Base-by-base conservation (phyloP, 2,888 invertebrate genomes). In the Bellardia bayeri region DNA sequence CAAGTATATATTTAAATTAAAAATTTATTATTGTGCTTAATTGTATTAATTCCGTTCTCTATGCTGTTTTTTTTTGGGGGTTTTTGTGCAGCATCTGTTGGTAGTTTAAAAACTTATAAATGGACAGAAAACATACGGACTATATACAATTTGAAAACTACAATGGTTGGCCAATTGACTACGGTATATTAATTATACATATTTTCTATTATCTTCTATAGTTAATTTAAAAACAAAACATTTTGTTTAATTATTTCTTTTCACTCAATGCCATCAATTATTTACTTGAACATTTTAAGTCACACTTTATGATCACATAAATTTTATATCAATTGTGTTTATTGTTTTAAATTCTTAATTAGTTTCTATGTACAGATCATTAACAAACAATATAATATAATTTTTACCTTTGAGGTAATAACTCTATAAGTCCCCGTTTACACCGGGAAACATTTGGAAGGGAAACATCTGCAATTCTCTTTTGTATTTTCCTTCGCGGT, bases 1-100 rank as follows among this genome's bases (percentile, higher is more conserved):
- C n/a, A n/a, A n/a, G n/a, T n/a, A n/a, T n/a, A 1, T 23, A 23
- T 30, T 51, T 79, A 56, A 61, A 54, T 54, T 49, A 5, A 61
- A 80, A 85, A 85, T 85, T 83, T 83, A 86, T 83, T 86, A 72
- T 71, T 74, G 58, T 76, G 16, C 76, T 81, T 84, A 83, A 86
- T 80, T 80, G 66, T 81, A 84, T 81, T 87, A 84, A 87, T 78
- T 61, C 16, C 45, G 23, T 23, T 40, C 40, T 23, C 54, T 61
- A 84, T 63, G 64, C 58, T 85, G 37, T 45, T 49, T 49, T 49
- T 72, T 78, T 33, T 5, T 45, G 54, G n/a, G n/a, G n/a, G 45
- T 51, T 45, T 66, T 74, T 66, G 49, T 16, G 45, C 51, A 11
- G 45, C 82, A 75, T 69, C 72, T 72, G 86, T 71, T 82, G 49